These are phyloP conservation scores for Taenaris catops DNA, from an alignment of 2,888 invertebrate species.

Conservation along the genomic window DNA sequence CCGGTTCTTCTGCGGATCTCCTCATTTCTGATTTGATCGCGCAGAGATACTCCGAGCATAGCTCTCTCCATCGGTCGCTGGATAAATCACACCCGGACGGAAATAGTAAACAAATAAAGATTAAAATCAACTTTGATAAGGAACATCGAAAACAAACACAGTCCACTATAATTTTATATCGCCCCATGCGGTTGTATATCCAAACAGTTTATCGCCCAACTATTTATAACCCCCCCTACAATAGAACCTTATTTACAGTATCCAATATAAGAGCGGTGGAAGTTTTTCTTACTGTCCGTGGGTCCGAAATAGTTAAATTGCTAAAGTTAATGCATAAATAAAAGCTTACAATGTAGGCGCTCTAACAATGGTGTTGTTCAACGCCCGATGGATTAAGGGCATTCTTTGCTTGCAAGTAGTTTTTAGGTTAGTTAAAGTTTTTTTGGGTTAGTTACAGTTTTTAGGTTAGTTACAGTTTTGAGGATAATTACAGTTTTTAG, in stretches of 20 bases:
- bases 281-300: conserved; percentile 27
- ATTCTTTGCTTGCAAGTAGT: too few relatives aligned
- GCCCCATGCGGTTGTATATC: conserved; percentile 2
- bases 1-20: too few relatives aligned
- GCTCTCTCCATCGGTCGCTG: too few relatives aligned
- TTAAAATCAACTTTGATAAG: too few relatives aligned
- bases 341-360: conserved; percentile 57
- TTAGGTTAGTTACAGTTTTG: too few relatives aligned
- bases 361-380: conserved; percentile 10
- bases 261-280: conserved; percentile 9
- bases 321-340: conserved; percentile 75
- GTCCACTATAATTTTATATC: conserved; percentile 5
- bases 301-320: conserved; percentile 63
- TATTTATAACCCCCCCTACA: conserved; percentile 5
- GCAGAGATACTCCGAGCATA: too few relatives aligned
- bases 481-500: too few relatives aligned
- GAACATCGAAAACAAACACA: conserved; percentile 1
- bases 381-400: conserved; percentile 13
- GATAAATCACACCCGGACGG: too few relatives aligned
- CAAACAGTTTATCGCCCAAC: conserved; percentile 7
- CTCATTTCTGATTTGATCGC: too few relatives aligned
- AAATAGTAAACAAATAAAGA: too few relatives aligned
- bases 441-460: too few relatives aligned
- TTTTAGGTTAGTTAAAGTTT: too few relatives aligned
- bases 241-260: conserved; percentile 6